Conservation (phyloP, 2,888 invertebrate genomes). For the Agonopterix alstromeriana region DNA sequence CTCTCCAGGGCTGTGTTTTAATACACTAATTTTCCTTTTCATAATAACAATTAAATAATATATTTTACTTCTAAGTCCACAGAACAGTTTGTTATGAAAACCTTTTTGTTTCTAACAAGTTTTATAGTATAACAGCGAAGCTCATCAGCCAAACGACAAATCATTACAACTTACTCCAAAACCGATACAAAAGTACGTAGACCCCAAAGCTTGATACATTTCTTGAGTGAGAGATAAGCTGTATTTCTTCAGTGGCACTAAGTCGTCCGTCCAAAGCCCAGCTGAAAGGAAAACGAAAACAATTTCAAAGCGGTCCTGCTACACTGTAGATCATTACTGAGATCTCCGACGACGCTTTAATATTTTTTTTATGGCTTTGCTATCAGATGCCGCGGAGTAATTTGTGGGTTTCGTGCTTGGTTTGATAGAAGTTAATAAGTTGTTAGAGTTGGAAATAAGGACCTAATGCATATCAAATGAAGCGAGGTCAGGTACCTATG, state of each 20-base stretch:
- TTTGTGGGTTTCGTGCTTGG: conserved; percentile 25
- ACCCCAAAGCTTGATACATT: conserved; percentile 20
- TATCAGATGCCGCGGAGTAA: conserved; percentile 37
- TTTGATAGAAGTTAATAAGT: conserved; percentile 31
- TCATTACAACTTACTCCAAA: neutral
- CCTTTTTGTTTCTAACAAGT: neutral
- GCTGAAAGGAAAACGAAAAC: conserved; percentile 50
- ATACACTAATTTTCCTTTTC: no score
- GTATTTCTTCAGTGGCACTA: conserved; percentile 30
- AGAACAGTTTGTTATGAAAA: neutral
- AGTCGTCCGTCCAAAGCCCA: conserved; percentile 22
- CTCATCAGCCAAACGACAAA: neutral
- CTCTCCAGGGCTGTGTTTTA: no score
- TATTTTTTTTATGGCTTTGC: conserved; percentile 29
- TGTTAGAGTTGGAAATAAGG: neutral
- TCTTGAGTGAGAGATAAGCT: conserved; percentile 28
- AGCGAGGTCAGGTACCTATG: no score
- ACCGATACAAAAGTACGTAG: conserved; percentile 3
- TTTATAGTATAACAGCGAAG: neutral
- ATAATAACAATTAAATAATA: neutral
- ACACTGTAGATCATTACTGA: conserved; percentile 51
- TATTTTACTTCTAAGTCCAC: no score
- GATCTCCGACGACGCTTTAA: conserved; percentile 45
- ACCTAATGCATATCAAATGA: no score
- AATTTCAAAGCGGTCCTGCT: conserved; percentile 46